Evolutionary conservation across 2,113 vertebrate species (phyloP).

Genomic region (Plotosus lineatus): DNA sequence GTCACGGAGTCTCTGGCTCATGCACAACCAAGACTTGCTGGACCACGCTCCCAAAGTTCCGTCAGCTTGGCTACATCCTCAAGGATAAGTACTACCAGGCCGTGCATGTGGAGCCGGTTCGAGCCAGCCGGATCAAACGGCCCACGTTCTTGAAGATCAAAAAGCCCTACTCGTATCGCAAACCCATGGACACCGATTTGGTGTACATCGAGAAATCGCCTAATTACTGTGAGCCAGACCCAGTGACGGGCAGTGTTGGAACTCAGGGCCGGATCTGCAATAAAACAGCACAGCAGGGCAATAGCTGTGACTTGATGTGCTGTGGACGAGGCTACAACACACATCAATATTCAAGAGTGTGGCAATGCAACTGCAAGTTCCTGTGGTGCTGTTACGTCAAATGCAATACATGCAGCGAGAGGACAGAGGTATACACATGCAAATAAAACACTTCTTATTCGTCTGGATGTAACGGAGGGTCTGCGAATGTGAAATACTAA

Average conservation of each 20-base stretch:
- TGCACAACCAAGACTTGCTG: conserved; percentile 96
- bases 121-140: conserved; percentile 89
- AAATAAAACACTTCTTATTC: conserved; percentile 77
- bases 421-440: conserved; percentile 93
- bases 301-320: conserved; percentile 93
- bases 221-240: conserved; percentile 94
- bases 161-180: conserved; percentile 89
- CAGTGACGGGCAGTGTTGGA: conserved; percentile 84
- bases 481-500: background rate
- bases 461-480: conserved; percentile 39
- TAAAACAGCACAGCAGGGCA: conserved; percentile 87
- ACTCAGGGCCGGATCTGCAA: conserved; percentile 93
- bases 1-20: conserved; percentile 90
- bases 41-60: conserved; percentile 92
- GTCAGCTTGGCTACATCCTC: conserved; percentile 90
- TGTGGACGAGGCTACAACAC: conserved; percentile 94
- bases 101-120: conserved; percentile 87
- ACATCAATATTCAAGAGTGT: conserved; percentile 90
- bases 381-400: conserved; percentile 98
- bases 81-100: conserved; percentile 94
- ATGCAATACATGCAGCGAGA: conserved; percentile 95
- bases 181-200: conserved; percentile 91
- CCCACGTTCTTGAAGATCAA: conserved; percentile 94
- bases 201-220: conserved; percentile 94
- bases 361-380: conserved; percentile 98